phyloP scores from a whole-genome alignment of 2,113 vertebrate genomes.

The Loxodonta africana region DNA sequence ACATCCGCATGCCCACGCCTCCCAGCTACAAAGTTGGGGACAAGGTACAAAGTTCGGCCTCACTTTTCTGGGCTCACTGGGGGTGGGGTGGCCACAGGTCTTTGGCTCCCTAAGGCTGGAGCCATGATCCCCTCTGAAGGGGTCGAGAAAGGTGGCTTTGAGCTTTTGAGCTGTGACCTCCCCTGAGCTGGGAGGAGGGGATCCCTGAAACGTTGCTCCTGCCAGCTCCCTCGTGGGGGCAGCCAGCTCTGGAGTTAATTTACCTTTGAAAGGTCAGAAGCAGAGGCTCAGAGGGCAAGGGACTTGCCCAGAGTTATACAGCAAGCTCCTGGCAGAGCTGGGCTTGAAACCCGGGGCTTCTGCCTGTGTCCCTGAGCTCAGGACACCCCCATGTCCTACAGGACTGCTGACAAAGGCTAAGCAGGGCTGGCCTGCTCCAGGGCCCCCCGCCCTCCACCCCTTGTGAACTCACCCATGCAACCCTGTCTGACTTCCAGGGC shows the following conservation, averaged over 20 bases:
- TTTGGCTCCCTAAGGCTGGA: not conserved
- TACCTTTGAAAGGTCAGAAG: not conserved
- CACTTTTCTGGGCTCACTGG: too few species aligned
- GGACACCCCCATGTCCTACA: too few species aligned
- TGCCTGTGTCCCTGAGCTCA: not conserved
- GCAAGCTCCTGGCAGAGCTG: not conserved
- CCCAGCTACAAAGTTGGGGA: slow-evolving; percentile 96
- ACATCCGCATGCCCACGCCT: slow-evolving; percentile 94
- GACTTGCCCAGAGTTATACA: not conserved
- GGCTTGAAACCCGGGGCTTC: not conserved
- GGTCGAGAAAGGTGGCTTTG: not conserved
- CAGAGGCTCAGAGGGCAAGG: not conserved
- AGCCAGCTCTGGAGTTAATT: not conserved
- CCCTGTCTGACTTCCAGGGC: not conserved
- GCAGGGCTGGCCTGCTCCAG: not conserved
- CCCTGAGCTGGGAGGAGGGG: not conserved
- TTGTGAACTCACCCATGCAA: accelerated
- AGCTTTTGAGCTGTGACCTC: not conserved
- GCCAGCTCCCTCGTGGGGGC: not conserved
- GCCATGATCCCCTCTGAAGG: not conserved
- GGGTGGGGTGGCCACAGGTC: not conserved
- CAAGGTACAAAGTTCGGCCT: slow-evolving; percentile 90
- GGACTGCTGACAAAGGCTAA: not conserved
- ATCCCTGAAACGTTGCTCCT: not conserved
- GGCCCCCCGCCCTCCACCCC: too few species aligned